phyloP scores from a whole-genome alignment of 1,140 invertebrate species.

The Ostrea edulis region DNA sequence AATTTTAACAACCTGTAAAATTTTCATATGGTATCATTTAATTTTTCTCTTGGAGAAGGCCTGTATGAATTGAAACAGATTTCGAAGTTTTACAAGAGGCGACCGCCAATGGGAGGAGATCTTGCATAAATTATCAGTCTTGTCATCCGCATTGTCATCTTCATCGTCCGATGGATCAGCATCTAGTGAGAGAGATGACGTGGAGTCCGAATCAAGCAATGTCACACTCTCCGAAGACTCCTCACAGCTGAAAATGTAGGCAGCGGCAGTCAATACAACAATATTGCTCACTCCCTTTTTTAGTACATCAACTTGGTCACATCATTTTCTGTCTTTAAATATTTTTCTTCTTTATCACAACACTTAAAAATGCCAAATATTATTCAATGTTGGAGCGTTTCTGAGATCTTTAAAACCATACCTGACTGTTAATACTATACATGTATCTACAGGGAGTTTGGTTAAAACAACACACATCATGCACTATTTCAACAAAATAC shows the following conservation, averaged over 20 bases:
- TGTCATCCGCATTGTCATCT: neutral
- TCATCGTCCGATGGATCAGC: slow-evolving; percentile 4
- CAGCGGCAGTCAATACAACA: neutral
- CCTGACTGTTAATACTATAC: neutral
- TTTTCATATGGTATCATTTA: neutral
- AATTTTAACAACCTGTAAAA: neutral
- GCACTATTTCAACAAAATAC: slow-evolving; percentile 7
- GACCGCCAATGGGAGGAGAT: slow-evolving; percentile 3
- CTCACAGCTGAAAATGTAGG: neutral
- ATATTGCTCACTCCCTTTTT: neutral
- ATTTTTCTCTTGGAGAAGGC: slow-evolving; percentile 13
- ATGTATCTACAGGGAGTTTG: neutral
- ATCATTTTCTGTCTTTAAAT: neutral
- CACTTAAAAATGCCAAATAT: too few species aligned
- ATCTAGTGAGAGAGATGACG: neutral
- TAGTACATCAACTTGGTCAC: too few species aligned
- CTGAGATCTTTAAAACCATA: neutral
- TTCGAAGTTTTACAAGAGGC: neutral
- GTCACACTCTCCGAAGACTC: neutral
- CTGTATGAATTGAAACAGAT: slow-evolving; percentile 12
- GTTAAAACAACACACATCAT: slow-evolving; percentile 33
- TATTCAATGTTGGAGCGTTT: neutral
- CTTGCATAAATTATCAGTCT: neutral
- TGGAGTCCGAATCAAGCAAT: neutral
- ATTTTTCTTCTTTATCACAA: too few species aligned